Conservation (phyloP, 2,113 vertebrate genomes). For the Periophthalmus modestus region DNA sequence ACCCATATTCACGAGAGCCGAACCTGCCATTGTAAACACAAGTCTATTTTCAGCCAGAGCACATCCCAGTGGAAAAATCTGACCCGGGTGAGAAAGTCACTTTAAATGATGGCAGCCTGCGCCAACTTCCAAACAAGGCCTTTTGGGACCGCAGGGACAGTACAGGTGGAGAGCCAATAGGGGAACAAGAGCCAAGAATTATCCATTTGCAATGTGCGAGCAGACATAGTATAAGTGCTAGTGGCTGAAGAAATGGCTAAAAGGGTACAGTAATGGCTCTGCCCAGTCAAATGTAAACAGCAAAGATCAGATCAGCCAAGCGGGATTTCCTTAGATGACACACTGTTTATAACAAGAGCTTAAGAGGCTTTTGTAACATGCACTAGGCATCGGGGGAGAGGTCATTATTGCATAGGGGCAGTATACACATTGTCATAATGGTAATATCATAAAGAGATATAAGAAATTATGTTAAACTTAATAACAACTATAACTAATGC, state of each 20-base stretch:
- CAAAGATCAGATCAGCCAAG: slow-evolving; percentile 41
- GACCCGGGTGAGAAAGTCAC: slow-evolving; percentile 54
- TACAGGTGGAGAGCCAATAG: slow-evolving; percentile 30
- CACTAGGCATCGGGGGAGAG: slow-evolving; percentile 5
- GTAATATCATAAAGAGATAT: background rate
- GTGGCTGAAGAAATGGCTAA: background rate
- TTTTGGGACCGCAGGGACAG: slow-evolving; percentile 8
- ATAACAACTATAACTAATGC: no score
- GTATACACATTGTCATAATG: background rate
- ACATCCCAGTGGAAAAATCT: slow-evolving; percentile 66
- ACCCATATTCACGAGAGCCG: slow-evolving; percentile 35
- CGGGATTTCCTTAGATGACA: slow-evolving; percentile 47
- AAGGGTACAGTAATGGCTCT: slow-evolving; percentile 30
- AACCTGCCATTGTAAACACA: slow-evolving; percentile 70
- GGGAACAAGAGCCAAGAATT: background rate
- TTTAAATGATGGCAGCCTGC: slow-evolving; percentile 45
- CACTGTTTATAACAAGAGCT: slow-evolving; percentile 38
- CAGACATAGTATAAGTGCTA: slow-evolving; percentile 21
- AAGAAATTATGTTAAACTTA: background rate
- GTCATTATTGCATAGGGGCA: background rate
- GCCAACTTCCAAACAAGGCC: slow-evolving; percentile 74
- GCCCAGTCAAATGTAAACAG: slow-evolving; percentile 43
- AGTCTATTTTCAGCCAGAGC: slow-evolving; percentile 68
- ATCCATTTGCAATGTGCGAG: background rate
- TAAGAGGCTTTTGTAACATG: slow-evolving; percentile 30